Conservation (phyloP, 2,113 vertebrate species). For the Caranx ignobilis region DNA sequence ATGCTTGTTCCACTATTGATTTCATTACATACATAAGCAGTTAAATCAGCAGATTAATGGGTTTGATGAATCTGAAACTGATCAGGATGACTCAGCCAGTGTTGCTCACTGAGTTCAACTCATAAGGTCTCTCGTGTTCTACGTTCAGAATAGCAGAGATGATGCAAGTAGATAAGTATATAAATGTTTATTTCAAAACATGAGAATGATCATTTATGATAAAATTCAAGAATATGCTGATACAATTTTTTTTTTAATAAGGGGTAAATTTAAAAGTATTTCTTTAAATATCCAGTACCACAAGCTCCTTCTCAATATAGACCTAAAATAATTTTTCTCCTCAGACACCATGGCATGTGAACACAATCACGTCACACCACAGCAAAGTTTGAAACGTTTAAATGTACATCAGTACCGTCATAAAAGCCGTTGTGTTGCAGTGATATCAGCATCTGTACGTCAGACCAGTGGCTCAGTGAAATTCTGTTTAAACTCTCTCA, state of each 20-base stretch:
- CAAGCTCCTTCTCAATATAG: constrained; percentile 67
- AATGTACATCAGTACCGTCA: constrained; percentile 62
- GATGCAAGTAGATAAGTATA: constrained; percentile 66
- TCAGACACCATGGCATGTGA: constrained; percentile 77
- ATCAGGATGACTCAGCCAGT: neutral
- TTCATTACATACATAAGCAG: neutral
- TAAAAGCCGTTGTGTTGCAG: constrained; percentile 6
- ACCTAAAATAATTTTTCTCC: constrained; percentile 64
- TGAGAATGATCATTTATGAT: constrained; percentile 79
- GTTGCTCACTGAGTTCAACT: neutral
- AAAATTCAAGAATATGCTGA: constrained; percentile 78
- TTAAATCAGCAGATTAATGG: constrained; percentile 5
- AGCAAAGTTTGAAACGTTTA: constrained; percentile 67
- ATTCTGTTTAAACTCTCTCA: constrained; percentile 22
- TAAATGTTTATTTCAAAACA: constrained; percentile 86
- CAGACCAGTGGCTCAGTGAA: neutral
- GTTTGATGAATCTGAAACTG: neutral
- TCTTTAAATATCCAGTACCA: constrained; percentile 77
- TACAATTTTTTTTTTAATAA: constrained; percentile 67
- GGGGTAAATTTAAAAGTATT: constrained; percentile 73
- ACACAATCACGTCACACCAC: constrained; percentile 80
- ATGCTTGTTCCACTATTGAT: neutral
- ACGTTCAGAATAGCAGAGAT: constrained; percentile 31
- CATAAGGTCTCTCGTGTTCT: neutral
- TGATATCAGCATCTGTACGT: constrained; percentile 4